phyloP scores from a whole-genome alignment of 2,113 vertebrate genomes.

The Scolopax mira region DNA sequence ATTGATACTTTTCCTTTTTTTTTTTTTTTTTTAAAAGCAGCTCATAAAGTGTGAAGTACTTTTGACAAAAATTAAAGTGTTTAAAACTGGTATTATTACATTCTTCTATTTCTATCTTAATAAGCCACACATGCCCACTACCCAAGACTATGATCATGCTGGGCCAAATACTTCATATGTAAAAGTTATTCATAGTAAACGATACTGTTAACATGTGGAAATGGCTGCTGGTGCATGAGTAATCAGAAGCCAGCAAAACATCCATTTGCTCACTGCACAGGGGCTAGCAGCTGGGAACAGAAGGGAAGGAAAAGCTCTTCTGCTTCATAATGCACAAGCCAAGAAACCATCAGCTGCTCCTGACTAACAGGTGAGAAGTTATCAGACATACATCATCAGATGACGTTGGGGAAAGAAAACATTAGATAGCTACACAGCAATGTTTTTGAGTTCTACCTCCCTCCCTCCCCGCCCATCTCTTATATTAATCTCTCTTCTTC shows the following conservation, averaged over 20 bases:
- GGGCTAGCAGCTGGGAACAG: background rate
- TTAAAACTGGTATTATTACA: background rate
- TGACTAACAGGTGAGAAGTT: background rate
- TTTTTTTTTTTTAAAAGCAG: background rate
- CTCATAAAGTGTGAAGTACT: background rate
- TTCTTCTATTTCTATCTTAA: background rate
- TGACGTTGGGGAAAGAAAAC: background rate
- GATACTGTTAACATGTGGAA: background rate
- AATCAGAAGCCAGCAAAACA: background rate
- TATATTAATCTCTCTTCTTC: background rate
- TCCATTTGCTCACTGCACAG: background rate
- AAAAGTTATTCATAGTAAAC: background rate
- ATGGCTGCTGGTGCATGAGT: background rate
- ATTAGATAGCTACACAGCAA: background rate
- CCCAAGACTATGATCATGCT: background rate
- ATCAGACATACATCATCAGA: background rate
- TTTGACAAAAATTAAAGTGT: background rate
- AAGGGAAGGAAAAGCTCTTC: background rate
- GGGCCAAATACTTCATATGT: background rate
- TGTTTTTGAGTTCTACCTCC: background rate
- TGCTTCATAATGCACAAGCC: background rate
- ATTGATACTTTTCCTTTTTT: background rate
- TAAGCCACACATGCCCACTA: background rate
- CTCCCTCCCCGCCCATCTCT: fast-evolving
- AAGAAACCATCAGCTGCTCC: background rate